These are phyloP conservation scores for Actinernus sp. DNA, from an alignment of 92 coral and sea anemone species.

Conservation along the genomic window DNA sequence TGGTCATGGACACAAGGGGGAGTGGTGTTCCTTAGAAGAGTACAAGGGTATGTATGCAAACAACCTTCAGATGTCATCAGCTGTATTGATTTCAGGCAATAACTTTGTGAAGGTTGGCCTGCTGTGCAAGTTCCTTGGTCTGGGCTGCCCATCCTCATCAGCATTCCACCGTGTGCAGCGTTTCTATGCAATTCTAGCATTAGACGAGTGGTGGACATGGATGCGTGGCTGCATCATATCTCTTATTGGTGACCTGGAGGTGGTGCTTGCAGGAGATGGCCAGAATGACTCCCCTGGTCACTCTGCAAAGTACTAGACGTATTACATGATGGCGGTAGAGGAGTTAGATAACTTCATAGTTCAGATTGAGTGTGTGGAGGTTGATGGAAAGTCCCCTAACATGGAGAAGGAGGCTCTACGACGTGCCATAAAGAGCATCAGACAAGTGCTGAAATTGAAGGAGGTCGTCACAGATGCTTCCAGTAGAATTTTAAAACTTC, in stretches of 20 bases:
- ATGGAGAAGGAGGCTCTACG: conserved; percentile 14
- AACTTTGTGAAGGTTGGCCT: conserved; percentile 34
- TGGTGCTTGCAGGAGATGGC: conserved; percentile 59
- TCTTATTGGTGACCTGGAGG: conserved; percentile 20
- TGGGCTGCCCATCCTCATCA: conserved; percentile 21
- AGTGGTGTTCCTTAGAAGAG: conserved; percentile 49
- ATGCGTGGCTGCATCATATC: conserved; percentile 14
- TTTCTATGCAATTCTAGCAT: conserved; percentile 33
- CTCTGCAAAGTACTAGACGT: conserved; percentile 33
- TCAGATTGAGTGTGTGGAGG: conserved; percentile 12
- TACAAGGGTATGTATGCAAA: conserved; percentile 32
- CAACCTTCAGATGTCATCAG: conserved; percentile 43
- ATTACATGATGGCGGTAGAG: conserved; percentile 24
- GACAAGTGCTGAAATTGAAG: not conserved
- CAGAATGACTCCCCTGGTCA: conserved; percentile 59
- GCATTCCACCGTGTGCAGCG: conserved; percentile 42
- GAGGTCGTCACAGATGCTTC: conserved; percentile 25
- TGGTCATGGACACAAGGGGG: conserved; percentile 27
- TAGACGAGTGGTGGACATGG: conserved; percentile 61
- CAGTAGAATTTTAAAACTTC: conserved; percentile 9
- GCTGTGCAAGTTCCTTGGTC: conserved; percentile 36
- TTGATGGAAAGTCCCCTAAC: conserved; percentile 10
- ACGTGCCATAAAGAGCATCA: conserved; percentile 3
- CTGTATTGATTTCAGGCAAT: conserved; percentile 46
- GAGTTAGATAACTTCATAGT: conserved; percentile 24